Conservation (phyloP, 2,113 vertebrate species). For the Ptilorrhoa leucosticta region DNA sequence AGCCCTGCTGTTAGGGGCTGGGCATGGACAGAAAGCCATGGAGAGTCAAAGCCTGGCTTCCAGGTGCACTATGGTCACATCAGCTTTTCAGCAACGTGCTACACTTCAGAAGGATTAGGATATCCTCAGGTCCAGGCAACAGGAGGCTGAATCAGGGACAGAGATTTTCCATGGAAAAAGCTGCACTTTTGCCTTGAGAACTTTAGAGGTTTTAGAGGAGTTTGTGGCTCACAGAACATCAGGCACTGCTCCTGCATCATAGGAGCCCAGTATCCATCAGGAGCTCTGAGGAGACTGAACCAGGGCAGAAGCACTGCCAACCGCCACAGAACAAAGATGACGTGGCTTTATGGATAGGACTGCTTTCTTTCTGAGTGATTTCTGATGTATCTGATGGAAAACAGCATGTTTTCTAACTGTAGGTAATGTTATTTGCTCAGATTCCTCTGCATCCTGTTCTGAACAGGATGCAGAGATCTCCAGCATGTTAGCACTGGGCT, state of each 20-base stretch:
- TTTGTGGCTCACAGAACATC: fast-evolving
- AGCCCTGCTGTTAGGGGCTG: neutral
- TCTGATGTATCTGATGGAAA: neutral
- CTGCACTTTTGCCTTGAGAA: neutral
- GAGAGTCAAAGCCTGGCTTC: neutral
- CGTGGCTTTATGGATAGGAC: neutral
- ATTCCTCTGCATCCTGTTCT: neutral
- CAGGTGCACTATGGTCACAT: neutral
- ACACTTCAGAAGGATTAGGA: neutral
- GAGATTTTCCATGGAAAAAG: neutral
- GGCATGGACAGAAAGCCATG: neutral
- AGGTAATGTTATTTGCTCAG: neutral
- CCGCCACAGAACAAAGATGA: neutral
- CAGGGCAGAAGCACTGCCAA: neutral
- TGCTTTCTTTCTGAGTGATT: neutral
- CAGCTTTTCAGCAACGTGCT: neutral
- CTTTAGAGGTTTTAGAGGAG: neutral
- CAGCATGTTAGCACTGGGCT: neutral
- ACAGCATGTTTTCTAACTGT: neutral
- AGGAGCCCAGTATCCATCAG: too few relatives aligned
- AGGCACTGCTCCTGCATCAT: neutral
- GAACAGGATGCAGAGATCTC: neutral
- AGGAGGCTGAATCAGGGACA: neutral
- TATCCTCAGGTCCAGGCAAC: neutral
- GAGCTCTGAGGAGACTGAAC: neutral